Conservation (phyloP, 2,113 vertebrate genomes). For the Archilochus colubris region DNA sequence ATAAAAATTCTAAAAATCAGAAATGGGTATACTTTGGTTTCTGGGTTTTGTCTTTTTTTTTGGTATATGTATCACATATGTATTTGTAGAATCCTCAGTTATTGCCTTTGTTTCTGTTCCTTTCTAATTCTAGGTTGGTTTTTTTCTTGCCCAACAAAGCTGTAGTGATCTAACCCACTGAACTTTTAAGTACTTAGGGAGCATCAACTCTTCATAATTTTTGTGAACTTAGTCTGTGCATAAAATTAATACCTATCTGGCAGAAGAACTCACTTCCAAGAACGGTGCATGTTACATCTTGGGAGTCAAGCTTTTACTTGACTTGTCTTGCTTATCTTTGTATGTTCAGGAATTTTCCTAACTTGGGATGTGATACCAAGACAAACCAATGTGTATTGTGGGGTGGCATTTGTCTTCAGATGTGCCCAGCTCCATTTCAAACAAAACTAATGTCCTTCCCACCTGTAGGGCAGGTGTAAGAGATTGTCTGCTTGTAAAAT, state of each 20-base stretch:
- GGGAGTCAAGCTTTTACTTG: neutral
- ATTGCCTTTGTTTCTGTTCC: neutral
- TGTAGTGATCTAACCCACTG: neutral
- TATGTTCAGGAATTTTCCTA: neutral
- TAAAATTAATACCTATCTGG: neutral
- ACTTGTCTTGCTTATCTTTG: neutral
- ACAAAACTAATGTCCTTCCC: neutral
- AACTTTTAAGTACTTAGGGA: neutral
- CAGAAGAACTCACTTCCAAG: neutral
- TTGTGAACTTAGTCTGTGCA: neutral
- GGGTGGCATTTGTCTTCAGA: neutral
- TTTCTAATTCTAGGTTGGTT: neutral
- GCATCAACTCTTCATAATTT: neutral
- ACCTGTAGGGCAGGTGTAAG: neutral
- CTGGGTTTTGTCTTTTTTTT: neutral
- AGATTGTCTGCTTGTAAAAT: neutral
- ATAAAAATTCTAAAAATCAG: neutral
- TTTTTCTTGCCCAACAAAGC: neutral
- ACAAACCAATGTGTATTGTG: neutral
- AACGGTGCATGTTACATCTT: neutral
- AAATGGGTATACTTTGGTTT: neutral
- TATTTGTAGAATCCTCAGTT: neutral
- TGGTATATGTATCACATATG: too few relatives aligned
- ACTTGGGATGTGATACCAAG: neutral
- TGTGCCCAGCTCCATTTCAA: neutral